phyloP scores from a whole-genome alignment of 2,888 invertebrate species.

The Mythimna loreyi region DNA sequence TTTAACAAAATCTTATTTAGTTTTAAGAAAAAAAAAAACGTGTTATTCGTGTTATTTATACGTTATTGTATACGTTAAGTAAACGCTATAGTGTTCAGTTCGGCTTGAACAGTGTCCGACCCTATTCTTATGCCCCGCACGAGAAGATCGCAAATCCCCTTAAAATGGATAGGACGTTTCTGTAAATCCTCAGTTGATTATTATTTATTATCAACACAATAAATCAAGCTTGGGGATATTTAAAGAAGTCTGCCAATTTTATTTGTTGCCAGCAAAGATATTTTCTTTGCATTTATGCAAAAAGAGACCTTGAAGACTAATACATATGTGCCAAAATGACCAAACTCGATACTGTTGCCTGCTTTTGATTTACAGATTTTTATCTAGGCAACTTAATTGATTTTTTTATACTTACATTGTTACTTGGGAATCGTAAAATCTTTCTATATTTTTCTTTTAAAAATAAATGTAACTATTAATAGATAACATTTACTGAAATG shows the following conservation, averaged over 20 bases:
- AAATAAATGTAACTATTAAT: not conserved
- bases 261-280: slow-evolving; percentile 42
- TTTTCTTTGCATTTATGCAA: slow-evolving; percentile 15
- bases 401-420: not conserved
- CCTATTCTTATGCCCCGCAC: slow-evolving; percentile 83
- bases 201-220: slow-evolving; percentile 87
- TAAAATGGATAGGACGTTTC: slow-evolving; percentile 88
- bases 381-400: slow-evolving; percentile 7
- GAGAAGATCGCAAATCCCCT: slow-evolving; percentile 84
- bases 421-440: not conserved
- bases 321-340: not conserved
- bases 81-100: slow-evolving; percentile 63
- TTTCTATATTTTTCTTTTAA: not conserved
- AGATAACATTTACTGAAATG: not conserved
- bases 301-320: slow-evolving; percentile 12
- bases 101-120: slow-evolving; percentile 66
- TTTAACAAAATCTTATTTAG: slow-evolving; percentile 10
- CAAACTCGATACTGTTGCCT: slow-evolving; percentile 1
- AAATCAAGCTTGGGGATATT: slow-evolving; percentile 78
- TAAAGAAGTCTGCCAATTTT: slow-evolving; percentile 66
- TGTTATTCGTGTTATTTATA: not conserved
- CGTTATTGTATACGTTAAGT: slow-evolving; percentile 37
- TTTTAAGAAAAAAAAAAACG: slow-evolving; percentile 4
- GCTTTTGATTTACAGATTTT: not conserved
- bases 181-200: slow-evolving; percentile 87